A percentile compares a stretch with the other conserved stretches of the same genome.
Evolutionary conservation across 2,888 invertebrate genomes (phyloP).

Genomic region (Apamea anceps): DNA sequence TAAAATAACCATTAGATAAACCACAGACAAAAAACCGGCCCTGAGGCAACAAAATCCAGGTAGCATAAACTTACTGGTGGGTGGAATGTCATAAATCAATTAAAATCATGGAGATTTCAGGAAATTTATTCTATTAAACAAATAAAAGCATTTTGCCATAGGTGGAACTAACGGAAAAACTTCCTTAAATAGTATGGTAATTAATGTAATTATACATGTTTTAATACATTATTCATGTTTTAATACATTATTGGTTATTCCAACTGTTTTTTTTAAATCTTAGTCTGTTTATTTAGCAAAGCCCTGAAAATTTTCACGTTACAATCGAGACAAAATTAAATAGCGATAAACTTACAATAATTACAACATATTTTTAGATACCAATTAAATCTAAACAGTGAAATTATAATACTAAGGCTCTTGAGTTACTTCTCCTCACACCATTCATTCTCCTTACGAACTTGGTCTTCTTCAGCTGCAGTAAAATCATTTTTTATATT

Average conservation of each 20-base stretch:
- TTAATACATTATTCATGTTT: constrained; percentile 14
- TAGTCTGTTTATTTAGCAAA: constrained; percentile 26
- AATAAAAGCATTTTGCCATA: constrained; percentile 41
- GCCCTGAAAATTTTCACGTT: constrained; percentile 31
- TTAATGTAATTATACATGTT: constrained; percentile 25
- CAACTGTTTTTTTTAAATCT: constrained; percentile 4
- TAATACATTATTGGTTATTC: constrained; percentile 28
- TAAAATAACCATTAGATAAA: too few species aligned
- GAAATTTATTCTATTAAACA: constrained; percentile 58
- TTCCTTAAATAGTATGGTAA: constrained; percentile 28
- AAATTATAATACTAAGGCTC: constrained; percentile 57
- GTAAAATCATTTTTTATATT: constrained; percentile 99
- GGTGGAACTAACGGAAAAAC: constrained; percentile 28
- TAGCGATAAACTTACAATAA: constrained; percentile 55
- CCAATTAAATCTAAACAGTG: constrained; percentile 60
- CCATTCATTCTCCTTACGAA: constrained; percentile 99
- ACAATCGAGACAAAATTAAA: constrained; percentile 36
- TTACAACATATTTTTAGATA: constrained; percentile 57
- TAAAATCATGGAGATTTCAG: constrained; percentile 39
- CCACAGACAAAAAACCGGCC: too few species aligned
- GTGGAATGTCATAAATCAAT: constrained; percentile 23
- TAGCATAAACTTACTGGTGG: not conserved
- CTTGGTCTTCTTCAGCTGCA: constrained; percentile 99
- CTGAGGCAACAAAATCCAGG: not conserved
- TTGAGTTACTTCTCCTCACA: constrained; percentile 94